Base-by-base conservation (phyloP, 2,888 invertebrate genomes). In the Dermolepida albohirtum region DNA sequence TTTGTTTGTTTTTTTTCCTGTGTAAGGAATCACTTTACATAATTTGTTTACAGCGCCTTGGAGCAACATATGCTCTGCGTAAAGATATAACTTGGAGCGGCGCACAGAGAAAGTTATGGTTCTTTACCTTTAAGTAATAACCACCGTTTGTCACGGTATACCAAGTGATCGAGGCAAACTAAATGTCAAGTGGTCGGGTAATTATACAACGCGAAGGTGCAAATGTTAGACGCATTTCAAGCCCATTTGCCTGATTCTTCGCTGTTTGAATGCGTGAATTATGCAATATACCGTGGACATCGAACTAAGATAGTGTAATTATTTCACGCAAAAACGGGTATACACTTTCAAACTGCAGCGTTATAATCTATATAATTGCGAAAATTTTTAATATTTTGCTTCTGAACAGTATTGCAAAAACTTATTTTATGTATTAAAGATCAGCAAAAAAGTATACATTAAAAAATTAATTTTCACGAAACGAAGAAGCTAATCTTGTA, bases 71-170 rank as follows among this genome's bases (percentile, higher is more conserved):
- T 64, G 64, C 27, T 52, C 43, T 51, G 52, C 64, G 64, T 17
- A 40, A 51, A 64, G 51, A 51, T 27, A 27, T 59, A 44, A 43
- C 59, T 44, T 27, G 44, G 44, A 59, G 59, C 59, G 47, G 41
- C 14, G 43, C 41, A 49, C 34, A 8, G 50, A 59, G 66, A 66
- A 66, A 66, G 66, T 59, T 47, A 50, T 41, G 49, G 57, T 57
- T 66, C 66, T 57, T 59, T 50, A 59, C 66, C 57, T 66, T 66
- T 66, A 57, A 66, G 49, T 57, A 66, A 66, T 47, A 66, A 47
- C 47, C 55, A 39, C 47, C 10, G 14, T 57, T 57, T 57, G 50
- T 66, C 59, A 49, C 50, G 55, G 59, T 54, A 44, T 47, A 57
- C 57, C 57, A 66, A 57, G 57, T 50, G 59, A 66, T 66, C 22